Evolutionary conservation across 1,140 invertebrate species (phyloP), one percentile per base, ranked within the genome.

Genomic region (Drosophila dunni): DNA sequence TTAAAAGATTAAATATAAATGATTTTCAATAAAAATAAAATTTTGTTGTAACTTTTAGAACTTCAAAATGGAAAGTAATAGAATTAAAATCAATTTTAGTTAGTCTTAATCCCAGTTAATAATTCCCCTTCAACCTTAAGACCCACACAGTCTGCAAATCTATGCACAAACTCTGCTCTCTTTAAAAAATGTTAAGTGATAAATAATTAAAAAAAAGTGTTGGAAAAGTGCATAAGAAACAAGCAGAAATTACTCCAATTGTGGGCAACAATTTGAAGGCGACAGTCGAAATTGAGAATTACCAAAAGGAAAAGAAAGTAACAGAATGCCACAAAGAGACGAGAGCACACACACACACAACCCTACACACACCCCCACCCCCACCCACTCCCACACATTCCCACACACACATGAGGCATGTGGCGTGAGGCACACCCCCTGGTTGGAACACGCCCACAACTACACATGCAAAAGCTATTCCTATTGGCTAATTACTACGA

Each of bases 401-500:
- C 17, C 17, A 20, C 17, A 20, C 51, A 50, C 36, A 54, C 10
- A 11, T 40, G 13, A n/a, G 44, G 44, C 5, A 8, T 3, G 13
- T 5, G 44, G 44, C 5, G 2, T 3, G 44, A 15, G 44, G 24
- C 54, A 68, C 64, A 62, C 42, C 33, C 53, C 48, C 42, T 38
- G 33, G 2, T 42, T 7, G 70, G 51, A 66, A 82, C 65, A 82
- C 63, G 57, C 78, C 66, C 65, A 70, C 75, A 72, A 79, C 71
- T 75, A 54, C 58, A 78, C 57, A 38, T 20, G 83, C 77, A 72
- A 82, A 79, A 83, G 83, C 83, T 78, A 78, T 88, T 88, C 83
- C 83, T 80, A 88, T 88, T 88, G 83, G 83, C 83, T 88, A 88
- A 88, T 88, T 88, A 88, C 79, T 83, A 65, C 61, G 67, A 69